Conservation (phyloP, 1,140 invertebrate species). For the Caenorhabditis inopinata region DNA sequence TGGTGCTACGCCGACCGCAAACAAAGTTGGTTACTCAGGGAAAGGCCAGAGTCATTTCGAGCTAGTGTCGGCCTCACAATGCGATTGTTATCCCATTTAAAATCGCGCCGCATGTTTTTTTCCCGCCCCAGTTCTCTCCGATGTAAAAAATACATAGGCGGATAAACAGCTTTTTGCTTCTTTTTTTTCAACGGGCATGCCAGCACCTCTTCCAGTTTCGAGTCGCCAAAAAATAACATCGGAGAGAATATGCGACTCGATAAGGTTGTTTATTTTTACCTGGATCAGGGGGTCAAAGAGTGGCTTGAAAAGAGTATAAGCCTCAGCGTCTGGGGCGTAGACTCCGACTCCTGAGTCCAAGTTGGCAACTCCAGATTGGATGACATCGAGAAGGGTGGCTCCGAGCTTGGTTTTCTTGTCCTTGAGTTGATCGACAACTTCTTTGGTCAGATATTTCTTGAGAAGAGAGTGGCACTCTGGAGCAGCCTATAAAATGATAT, state of each 20-base stretch:
- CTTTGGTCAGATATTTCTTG: conserved; percentile 67
- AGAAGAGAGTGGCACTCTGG: conserved; percentile 66
- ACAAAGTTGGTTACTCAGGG: background rate
- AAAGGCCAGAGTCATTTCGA: background rate
- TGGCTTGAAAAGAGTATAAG: conserved; percentile 84
- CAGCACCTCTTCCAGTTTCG: too few species aligned
- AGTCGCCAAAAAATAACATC: conserved; percentile 83
- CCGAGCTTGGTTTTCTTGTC: conserved; percentile 65
- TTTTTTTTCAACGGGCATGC: background rate
- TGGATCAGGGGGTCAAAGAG: conserved; percentile 93
- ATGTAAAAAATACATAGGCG: too few species aligned
- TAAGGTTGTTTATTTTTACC: conserved; percentile 65
- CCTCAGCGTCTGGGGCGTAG: conserved; percentile 89
- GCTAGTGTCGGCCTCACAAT: background rate
- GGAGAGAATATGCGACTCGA: conserved; percentile 71
- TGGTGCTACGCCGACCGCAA: background rate
- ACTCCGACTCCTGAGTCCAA: conserved; percentile 81
- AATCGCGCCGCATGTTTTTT: background rate
- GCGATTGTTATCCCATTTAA: background rate
- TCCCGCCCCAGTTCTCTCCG: too few species aligned
- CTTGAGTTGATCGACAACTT: conserved; percentile 66
- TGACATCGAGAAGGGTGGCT: conserved; percentile 65
- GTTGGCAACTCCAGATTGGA: conserved; percentile 73
- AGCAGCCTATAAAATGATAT: conserved; percentile 51
- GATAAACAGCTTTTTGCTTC: background rate